Base-by-base conservation (phyloP, 2,888 invertebrate species). In the Zeuzera pyrina region DNA sequence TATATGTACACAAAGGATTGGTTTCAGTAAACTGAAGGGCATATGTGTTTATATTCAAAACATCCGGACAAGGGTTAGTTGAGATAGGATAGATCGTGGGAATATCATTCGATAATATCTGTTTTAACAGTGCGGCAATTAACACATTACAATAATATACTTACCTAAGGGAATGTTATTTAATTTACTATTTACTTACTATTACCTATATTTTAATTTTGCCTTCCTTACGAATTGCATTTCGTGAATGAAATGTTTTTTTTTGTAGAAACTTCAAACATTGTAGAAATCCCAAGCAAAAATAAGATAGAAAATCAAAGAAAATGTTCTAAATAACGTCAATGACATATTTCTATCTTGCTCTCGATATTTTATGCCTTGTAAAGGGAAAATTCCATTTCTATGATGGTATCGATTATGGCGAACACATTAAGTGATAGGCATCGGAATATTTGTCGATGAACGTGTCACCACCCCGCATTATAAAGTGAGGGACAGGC, bases 351-450 rank as follows among this genome's bases (percentile, higher is more conserved):
- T n/a, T n/a, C n/a, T n/a, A n/a, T n/a, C n/a, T n/a, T n/a, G n/a
- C n/a, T n/a, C n/a, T n/a, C n/a, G n/a, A n/a, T n/a, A n/a, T n/a
- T n/a, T n/a, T n/a, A n/a, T n/a, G n/a, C n/a, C n/a, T n/a, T n/a
- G n/a, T n/a, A n/a, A n/a, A n/a, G n/a, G n/a, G n/a, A n/a, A n/a
- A n/a, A n/a, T n/a, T n/a, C n/a, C n/a, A n/a, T n/a, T n/a, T n/a
- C n/a, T n/a, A n/a, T n/a, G n/a, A n/a, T n/a, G n/a, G n/a, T n/a
- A n/a, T n/a, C n/a, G n/a, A n/a, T n/a, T n/a, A n/a, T n/a, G 50
- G 49, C 48, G 48, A 59, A 66, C 59, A 63, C 67, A 69, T 72
- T 69, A 28, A 70, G 57, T 49, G 70, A 74, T 76, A 70, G n/a
- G 50, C 61, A 71, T 74, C 71, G 53, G 53, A 66, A 59, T 63